Base-by-base conservation (phyloP, 2,797 vertebrate genomes). In the Muraenolepis orangiensis region DNA sequence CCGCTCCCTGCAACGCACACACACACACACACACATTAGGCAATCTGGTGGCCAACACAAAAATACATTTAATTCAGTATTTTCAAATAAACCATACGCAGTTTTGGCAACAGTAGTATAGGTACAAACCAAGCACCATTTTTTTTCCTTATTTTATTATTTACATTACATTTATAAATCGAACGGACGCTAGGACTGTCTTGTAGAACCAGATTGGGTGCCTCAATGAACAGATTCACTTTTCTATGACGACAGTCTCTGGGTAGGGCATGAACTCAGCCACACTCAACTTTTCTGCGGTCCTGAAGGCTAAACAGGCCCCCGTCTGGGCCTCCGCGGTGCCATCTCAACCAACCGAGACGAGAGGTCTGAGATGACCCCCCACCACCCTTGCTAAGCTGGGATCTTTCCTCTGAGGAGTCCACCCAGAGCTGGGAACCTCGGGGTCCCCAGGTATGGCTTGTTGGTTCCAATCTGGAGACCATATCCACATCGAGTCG, bases 1-100 rank as follows among this genome's bases (percentile, higher is more conserved):
- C 98, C 98, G 1, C 97, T 98, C 80, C 98, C 98, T 99, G 80
- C 0, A 87, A 88, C 8, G 84, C n/a, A 87, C 42, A 79, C 68
- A 32, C 72, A 78, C 34, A 75, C 76, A 16, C 20, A 70, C 57
- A 64, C 2, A 42, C 51, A 57, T 42, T n/a, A 57, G 20, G n/a
- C 51, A 57, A 23, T 18, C n/a, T n/a, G 51, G 51, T n/a, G 51
- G 51, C 51, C 51, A 57, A 42, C 40, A 42, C 40, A 42, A 42
- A 57, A 57, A 57, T n/a, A 57, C 6, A 57, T 57, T 57, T 7
- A 57, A 8, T 57, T 23, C 20, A 23, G 51, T 57, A 7, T 6
- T 57, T 57, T 57, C 3, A 57, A 57, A 57, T n/a, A 57, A 20
- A 57, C 51, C 51, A 23, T 23, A 16, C 20, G 6, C 51, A 57